Percentiles rank a stretch among this genome's conserved stretches.
phyloP scores from a whole-genome alignment of 2,797 vertebrate genomes.

The Paratrypauchen microcephalus region DNA sequence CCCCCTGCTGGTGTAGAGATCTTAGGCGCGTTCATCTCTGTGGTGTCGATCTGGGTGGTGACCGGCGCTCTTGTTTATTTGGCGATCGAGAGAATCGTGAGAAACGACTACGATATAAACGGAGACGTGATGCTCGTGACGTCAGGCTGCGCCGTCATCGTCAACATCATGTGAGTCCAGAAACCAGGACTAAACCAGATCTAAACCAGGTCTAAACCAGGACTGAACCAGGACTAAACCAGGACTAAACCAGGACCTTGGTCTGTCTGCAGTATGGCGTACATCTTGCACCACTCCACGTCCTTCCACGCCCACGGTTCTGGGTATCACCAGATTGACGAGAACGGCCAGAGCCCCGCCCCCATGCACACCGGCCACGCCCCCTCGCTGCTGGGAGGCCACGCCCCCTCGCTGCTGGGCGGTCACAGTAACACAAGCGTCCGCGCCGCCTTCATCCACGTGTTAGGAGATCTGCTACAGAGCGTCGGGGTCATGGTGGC shows the following conservation, averaged over 20 bases:
- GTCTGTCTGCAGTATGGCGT: constrained; percentile 85
- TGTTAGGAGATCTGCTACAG: constrained; percentile 94
- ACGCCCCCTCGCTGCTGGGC: constrained; percentile 67
- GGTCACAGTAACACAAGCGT: constrained; percentile 88
- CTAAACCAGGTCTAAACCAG: too few species aligned
- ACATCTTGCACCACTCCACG: constrained; percentile 91
- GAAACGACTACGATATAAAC: constrained; percentile 92
- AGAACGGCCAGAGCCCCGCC: constrained; percentile 64
- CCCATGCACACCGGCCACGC: constrained; percentile 70
- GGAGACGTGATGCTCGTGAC: constrained; percentile 91
- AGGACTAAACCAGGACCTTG: background rate
- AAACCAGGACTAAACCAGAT: too few species aligned
- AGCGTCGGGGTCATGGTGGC: constrained; percentile 92
- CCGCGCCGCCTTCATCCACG: constrained; percentile 92
- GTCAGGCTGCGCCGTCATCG: constrained; percentile 85
- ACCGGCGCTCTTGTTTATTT: constrained; percentile 90
- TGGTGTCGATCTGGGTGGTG: constrained; percentile 95
- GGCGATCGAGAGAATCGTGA: constrained; percentile 88
- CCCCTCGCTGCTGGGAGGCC: constrained; percentile 55
- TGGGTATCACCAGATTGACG: constrained; percentile 86
- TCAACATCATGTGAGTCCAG: constrained; percentile 87
- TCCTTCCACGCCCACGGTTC: constrained; percentile 78
- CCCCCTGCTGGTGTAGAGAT: constrained; percentile 79
- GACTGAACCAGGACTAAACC: too few species aligned
- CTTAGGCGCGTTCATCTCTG: constrained; percentile 89